phyloP scores from a whole-genome alignment of 2,888 invertebrate species.

The Netelia virgata region DNA sequence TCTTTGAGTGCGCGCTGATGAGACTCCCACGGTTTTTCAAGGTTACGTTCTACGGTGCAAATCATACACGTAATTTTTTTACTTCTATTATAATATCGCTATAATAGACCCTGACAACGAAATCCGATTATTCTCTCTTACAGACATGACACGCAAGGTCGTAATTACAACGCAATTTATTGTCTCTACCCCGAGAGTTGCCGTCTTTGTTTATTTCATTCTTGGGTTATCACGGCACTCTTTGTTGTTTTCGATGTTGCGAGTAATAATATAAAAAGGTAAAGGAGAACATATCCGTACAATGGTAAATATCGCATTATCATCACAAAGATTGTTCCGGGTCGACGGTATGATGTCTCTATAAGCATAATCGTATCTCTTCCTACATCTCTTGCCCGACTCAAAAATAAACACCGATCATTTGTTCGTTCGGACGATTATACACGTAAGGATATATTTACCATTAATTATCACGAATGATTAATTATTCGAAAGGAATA shows the following conservation, averaged over 20 bases:
- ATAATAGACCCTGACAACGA: slow-evolving; percentile 49
- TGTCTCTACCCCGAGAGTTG: slow-evolving; percentile 14
- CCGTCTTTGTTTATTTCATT: slow-evolving; percentile 2
- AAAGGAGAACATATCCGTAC: slow-evolving; percentile 23
- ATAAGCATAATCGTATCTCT: background rate
- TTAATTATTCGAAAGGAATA: background rate
- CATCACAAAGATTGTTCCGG: slow-evolving; percentile 28
- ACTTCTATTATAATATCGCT: slow-evolving; percentile 36
- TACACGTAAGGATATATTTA: background rate
- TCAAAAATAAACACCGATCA: background rate
- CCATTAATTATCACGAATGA: background rate
- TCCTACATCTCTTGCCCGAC: background rate
- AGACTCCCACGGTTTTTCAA: slow-evolving; percentile 63
- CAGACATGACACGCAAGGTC: slow-evolving; percentile 46
- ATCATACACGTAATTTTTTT: slow-evolving; percentile 16
- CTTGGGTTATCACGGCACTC: background rate
- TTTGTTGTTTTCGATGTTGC: background rate
- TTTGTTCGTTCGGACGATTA: background rate
- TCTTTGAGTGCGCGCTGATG: slow-evolving; percentile 2
- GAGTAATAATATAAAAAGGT: background rate
- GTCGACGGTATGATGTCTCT: background rate
- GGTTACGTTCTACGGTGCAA: slow-evolving; percentile 38
- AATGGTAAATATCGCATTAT: slow-evolving; percentile 5
- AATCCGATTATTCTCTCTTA: slow-evolving; percentile 46
- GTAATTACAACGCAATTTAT: slow-evolving; percentile 59